Evolutionary conservation across 2,797 vertebrate genomes (phyloP), one percentile per base, ranked within the genome.

Genomic region (Oceanodroma leucorhoa): DNA sequence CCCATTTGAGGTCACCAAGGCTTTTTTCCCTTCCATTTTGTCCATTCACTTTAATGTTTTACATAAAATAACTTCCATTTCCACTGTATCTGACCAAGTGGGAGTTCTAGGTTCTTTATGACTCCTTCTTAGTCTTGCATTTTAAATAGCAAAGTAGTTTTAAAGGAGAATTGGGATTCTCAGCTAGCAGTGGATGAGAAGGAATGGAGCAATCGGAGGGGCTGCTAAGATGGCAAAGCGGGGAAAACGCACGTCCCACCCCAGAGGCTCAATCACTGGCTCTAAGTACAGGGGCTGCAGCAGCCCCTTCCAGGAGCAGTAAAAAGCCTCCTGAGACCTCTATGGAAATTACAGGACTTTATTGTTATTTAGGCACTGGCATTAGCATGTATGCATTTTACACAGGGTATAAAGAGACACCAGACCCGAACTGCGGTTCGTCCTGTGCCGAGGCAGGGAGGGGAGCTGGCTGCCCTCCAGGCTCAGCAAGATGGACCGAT

Each of bases 21-120:
- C 86, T 73, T 95, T 95, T 75, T 84, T 43, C 48, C 51, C 20
- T 70, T 79, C 29, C 41, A 70, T 58, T 92, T 89, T 79, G 67
- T 60, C 60, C 55, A 34, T 55, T 73, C 40, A 43, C 14, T 71
- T 91, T 77, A 76, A 81, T 51, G 19, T 83, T 92, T 90, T 65
- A 91, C 27, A 34, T 41, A 58, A 76, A 91, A 38, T 51, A 95
- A 91, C 57, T 83, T 40, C 54, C 12, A 51, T 71, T 94, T 83
- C 34, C 76, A 71, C 21, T 45, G 15, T 5, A 50, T 48, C 54
- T 67, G 54, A 58, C 53, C 20, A 91, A 48, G 30, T 36, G 57
- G 36, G 71, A 69, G 66, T 57, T 81, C 36, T 46, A 65, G 50
- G 55, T 67, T 89, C 79, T 71, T 95, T 89, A 70, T 66, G 32